These are phyloP conservation scores for Argyrosomus regius DNA, from an alignment of 2,797 vertebrate species.

Conservation along the genomic window DNA sequence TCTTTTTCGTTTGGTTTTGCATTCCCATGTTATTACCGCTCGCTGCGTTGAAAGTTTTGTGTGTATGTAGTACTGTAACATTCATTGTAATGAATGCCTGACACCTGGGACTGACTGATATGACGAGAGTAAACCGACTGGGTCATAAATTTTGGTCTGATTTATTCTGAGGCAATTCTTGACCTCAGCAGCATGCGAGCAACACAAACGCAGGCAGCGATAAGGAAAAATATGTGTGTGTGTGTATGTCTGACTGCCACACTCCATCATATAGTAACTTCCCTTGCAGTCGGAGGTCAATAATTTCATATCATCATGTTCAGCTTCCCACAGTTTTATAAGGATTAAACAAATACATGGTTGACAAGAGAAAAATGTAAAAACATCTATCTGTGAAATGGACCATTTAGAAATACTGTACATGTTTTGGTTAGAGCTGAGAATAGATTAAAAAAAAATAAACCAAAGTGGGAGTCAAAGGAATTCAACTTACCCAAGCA, in stretches of 20 bases:
- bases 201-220: constrained; percentile 34
- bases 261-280: constrained; percentile 19
- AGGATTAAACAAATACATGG: constrained; percentile 39
- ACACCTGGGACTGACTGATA: constrained; percentile 58
- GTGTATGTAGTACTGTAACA: constrained; percentile 20
- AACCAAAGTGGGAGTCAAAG: constrained; percentile 4
- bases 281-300: constrained; percentile 7
- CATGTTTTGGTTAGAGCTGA: constrained; percentile 16
- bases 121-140: constrained; percentile 32
- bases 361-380: constrained; percentile 14
- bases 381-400: constrained; percentile 18
- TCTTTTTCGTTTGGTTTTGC: constrained; percentile 61
- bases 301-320: constrained; percentile 36
- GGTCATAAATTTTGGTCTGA: constrained; percentile 29
- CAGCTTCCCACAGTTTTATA: constrained; percentile 27
- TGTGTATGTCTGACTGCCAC: constrained; percentile 5
- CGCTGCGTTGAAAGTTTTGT: constrained; percentile 53
- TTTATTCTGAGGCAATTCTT: constrained; percentile 33
- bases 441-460: constrained; percentile 8
- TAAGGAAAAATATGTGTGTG: constrained; percentile 21
- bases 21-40: constrained; percentile 54
- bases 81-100: constrained; percentile 36
- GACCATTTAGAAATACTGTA: constrained; percentile 17
- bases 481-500: constrained; percentile 1
- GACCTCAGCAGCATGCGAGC: constrained; percentile 27